These are phyloP conservation scores for Diabrotica undecimpunctata DNA, from an alignment of 1,140 invertebrate species.

Conservation along the genomic window DNA sequence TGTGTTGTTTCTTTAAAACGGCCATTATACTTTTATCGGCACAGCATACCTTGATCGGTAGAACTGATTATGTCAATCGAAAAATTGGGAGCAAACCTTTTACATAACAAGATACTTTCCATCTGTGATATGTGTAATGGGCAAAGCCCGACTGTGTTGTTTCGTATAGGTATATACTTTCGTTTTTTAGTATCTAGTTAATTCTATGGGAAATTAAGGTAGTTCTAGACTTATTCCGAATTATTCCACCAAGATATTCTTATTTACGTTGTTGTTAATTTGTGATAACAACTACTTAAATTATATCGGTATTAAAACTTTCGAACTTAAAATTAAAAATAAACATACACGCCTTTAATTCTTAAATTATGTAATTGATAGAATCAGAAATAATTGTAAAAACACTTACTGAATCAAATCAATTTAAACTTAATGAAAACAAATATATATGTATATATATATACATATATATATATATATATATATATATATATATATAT, in stretches of 20 bases:
- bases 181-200: not conserved
- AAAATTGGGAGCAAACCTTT: conserved; percentile 12
- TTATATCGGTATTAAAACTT: too few species aligned
- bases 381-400: too few species aligned
- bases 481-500: too few species aligned
- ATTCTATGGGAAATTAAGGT: not conserved
- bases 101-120: conserved; percentile 15
- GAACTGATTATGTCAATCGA: conserved; percentile 4
- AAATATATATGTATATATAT: too few species aligned
- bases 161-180: conserved; percentile 4
- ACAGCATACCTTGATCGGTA: conserved; percentile 4
- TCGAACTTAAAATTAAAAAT: too few species aligned
- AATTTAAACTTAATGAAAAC: too few species aligned
- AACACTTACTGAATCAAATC: too few species aligned
- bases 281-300: too few species aligned
- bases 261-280: too few species aligned
- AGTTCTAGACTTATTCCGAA: not conserved
- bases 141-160: not conserved
- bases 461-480: too few species aligned
- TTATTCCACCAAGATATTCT: not conserved
- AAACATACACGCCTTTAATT: too few species aligned
- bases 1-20: not conserved
- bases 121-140: conserved; percentile 10
- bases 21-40: not conserved
- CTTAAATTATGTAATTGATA: too few species aligned